phyloP scores from a whole-genome alignment of 2,888 invertebrate genomes.

The Ypsolopha sequella region DNA sequence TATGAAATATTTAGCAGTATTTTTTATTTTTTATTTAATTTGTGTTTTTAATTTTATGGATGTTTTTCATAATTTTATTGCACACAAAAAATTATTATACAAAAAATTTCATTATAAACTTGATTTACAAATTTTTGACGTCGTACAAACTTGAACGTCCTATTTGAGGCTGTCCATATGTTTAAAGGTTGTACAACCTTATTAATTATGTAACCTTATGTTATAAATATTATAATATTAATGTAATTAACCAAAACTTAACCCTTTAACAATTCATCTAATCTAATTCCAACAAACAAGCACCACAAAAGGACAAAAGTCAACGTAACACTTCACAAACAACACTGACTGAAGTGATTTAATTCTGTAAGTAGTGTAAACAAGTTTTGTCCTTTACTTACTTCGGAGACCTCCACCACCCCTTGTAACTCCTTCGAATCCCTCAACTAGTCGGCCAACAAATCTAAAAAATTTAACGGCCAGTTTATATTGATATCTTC shows the following conservation, averaged over 20 bases:
- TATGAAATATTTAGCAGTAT: background rate
- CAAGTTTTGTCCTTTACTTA: conserved; percentile 46
- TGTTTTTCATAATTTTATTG: no score
- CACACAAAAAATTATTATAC: no score
- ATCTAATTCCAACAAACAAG: background rate
- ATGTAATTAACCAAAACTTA: background rate
- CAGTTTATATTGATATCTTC: conserved; percentile 23
- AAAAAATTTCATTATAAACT: background rate
- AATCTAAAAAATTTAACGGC: conserved; percentile 18
- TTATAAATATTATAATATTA: background rate
- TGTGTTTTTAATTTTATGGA: no score
- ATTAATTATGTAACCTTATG: background rate
- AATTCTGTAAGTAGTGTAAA: conserved; percentile 63
- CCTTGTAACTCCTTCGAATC: conserved; percentile 25
- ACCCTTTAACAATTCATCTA: background rate
- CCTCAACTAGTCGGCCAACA: conserved; percentile 32
- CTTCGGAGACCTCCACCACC: conserved; percentile 20
- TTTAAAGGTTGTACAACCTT: background rate
- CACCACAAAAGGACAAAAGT: conserved; percentile 8
- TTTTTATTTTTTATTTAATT: background rate
- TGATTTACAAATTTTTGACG: no score
- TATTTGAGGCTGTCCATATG: no score
- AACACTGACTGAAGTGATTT: conserved; percentile 47
- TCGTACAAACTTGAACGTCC: no score
- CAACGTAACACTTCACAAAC: conserved; percentile 27